A percentile compares a stretch with the other conserved stretches of the same genome.
phyloP scores from a whole-genome alignment of 2,797 vertebrate genomes.

The Pangasius sanitwongsei region DNA sequence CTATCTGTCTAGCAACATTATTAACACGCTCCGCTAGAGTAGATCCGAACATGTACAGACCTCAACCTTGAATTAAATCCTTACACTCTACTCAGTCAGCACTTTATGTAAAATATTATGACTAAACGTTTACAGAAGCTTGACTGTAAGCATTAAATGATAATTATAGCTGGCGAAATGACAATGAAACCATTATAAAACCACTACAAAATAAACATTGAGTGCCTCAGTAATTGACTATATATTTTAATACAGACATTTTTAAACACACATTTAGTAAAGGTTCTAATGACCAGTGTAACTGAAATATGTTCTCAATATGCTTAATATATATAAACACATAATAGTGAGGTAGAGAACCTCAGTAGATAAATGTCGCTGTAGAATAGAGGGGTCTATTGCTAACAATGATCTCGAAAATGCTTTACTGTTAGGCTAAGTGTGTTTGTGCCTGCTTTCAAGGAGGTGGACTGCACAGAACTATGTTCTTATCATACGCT shows the following conservation, averaged over 20 bases:
- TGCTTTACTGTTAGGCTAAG: not conserved
- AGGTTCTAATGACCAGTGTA: not conserved
- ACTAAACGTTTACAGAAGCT: constrained; percentile 54
- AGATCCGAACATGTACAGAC: not conserved
- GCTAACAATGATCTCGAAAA: not conserved
- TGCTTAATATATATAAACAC: not conserved
- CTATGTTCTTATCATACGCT: not conserved
- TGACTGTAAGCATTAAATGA: constrained; percentile 50
- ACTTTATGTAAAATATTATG: constrained; percentile 37
- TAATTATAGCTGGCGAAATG: constrained; percentile 57
- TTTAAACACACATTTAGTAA: not conserved
- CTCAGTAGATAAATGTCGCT: not conserved
- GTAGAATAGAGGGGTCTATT: not conserved
- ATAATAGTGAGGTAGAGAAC: not conserved
- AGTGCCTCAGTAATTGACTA: not conserved
- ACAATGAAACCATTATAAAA: constrained; percentile 54
- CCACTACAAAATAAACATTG: constrained; percentile 48
- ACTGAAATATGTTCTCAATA: not conserved
- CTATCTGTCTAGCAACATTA: not conserved
- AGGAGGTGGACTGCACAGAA: not conserved
- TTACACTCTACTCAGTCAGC: constrained; percentile 39
- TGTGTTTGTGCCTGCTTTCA: not conserved
- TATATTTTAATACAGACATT: not conserved
- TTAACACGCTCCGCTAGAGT: not conserved
- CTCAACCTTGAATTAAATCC: constrained; percentile 26